phyloP scores from a whole-genome alignment of 1,140 invertebrate genomes.

The Drosophila bocki region DNA sequence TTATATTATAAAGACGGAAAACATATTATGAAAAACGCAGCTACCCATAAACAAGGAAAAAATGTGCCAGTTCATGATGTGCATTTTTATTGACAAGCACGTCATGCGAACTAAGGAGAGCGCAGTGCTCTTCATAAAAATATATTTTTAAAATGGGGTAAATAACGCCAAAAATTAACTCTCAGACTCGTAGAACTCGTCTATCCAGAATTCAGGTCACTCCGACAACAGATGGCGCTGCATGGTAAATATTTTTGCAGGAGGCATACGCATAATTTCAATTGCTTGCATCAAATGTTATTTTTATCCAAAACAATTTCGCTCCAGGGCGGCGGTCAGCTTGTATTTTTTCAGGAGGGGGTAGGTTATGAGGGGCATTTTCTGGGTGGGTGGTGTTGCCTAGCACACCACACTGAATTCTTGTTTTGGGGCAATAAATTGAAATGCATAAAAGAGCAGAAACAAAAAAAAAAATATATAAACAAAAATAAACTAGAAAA shows the following conservation, averaged over 20 bases:
- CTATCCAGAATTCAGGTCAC: conserved; percentile 41
- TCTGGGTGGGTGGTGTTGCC: conserved; percentile 22
- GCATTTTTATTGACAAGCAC: conserved; percentile 22
- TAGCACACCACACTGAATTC: conserved; percentile 28
- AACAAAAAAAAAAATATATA: neutral
- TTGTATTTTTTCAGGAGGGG: conserved; percentile 16
- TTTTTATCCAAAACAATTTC: conserved; percentile 64
- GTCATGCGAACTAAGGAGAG: conserved; percentile 4
- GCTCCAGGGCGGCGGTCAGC: conserved; percentile 23
- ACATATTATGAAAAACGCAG: neutral
- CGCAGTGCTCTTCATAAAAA: conserved; percentile 37
- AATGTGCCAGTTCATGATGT: neutral
- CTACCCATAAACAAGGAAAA: neutral
- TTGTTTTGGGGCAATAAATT: conserved; percentile 42
- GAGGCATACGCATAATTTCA: conserved; percentile 70
- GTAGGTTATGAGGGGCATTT: neutral
- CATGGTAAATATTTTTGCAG: conserved; percentile 52
- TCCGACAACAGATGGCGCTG: conserved; percentile 59
- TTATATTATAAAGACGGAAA: neutral
- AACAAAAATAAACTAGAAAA: conserved; percentile 11
- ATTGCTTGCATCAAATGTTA: conserved; percentile 63
- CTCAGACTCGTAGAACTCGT: neutral
- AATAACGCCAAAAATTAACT: neutral
- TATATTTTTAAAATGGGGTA: conserved; percentile 20
- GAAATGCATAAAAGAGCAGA: conserved; percentile 38